Evolutionary conservation across 2,888 invertebrate genomes (phyloP), one percentile per base, ranked within the genome.

Genomic region (Orthonevra nobilis): DNA sequence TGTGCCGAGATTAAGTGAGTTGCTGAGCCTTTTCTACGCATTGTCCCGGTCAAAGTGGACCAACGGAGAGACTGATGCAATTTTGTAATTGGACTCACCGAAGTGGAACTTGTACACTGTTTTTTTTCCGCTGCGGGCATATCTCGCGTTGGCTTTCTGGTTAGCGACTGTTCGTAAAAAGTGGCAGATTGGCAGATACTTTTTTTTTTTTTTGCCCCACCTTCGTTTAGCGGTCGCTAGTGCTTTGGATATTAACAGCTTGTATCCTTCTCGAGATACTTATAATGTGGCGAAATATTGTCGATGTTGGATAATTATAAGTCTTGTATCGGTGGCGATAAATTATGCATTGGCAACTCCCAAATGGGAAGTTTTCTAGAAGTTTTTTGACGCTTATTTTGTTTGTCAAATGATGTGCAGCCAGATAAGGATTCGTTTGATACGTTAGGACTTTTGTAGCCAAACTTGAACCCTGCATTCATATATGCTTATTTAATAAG

Each of bases 1-100:
- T 44, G 46, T 32, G 54, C 48, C 15, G 2, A 38, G 60, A 46
- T 73, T 61, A 63, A 63, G 32, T 20, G 34, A 52, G 61, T 70
- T 38, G 61, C 66, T 50, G 64, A 50, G 54, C 54, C 46, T 32
- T 58, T 23, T 79, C 26, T 73, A 79, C 79, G 79, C 79, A 79
- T 79, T 79, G 73, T 77, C 75, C 64, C 50, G 54, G 50, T 34
- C 40, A 56, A 46, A 56, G 32, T 32, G 34, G 28, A 38, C 48
- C 63, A 38, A 61, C 79, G 42, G 15, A 40, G n/a, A 54, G 54
- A 60, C 61, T 79, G 79, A 56, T 79, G 79, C 79, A 79, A 79
- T 73, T 52, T 73, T 46, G 66, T 79, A 79, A 79, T 79, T 79
- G 79, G 72, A 73, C 40, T 42, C 79, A 73, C 54, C 79, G 40